Conservation (phyloP, 2,888 invertebrate genomes). For the Netelia fuscicornis region DNA sequence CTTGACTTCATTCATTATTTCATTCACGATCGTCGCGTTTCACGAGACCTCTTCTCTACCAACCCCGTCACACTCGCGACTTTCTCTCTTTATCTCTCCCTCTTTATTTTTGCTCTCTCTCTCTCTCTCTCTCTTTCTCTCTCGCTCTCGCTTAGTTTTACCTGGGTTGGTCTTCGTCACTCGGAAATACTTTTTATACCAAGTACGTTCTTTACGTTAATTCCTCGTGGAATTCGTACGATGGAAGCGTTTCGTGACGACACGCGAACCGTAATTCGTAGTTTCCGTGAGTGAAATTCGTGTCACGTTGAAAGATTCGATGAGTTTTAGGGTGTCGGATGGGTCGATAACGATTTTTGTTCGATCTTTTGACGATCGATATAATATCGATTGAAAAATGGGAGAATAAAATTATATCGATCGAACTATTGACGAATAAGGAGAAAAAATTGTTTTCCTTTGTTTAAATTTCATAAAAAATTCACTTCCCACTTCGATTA, state of each 20-base stretch:
- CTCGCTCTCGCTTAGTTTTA: constrained; percentile 9
- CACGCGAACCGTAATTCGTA: constrained; percentile 35
- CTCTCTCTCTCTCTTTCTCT: constrained; percentile 6
- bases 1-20: constrained; percentile 70
- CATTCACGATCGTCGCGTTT: constrained; percentile 60
- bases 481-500: too few species aligned
- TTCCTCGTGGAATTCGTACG: constrained; percentile 44
- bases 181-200: constrained; percentile 51
- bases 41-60: constrained; percentile 1
- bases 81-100: background rate
- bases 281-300: too few species aligned
- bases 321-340: too few species aligned
- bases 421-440: too few species aligned
- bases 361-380: too few species aligned
- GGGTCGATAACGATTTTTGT: too few species aligned
- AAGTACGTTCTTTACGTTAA: constrained; percentile 58
- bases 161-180: constrained; percentile 1
- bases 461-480: too few species aligned
- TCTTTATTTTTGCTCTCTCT: background rate
- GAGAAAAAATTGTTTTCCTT: too few species aligned
- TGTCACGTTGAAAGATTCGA: too few species aligned
- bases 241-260: constrained; percentile 10
- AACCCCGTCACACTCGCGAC: too few species aligned
- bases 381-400: too few species aligned
- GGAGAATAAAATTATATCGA: too few species aligned